phyloP scores from a whole-genome alignment of 2,113 vertebrate species.

The Semicossyphus pulcher region DNA sequence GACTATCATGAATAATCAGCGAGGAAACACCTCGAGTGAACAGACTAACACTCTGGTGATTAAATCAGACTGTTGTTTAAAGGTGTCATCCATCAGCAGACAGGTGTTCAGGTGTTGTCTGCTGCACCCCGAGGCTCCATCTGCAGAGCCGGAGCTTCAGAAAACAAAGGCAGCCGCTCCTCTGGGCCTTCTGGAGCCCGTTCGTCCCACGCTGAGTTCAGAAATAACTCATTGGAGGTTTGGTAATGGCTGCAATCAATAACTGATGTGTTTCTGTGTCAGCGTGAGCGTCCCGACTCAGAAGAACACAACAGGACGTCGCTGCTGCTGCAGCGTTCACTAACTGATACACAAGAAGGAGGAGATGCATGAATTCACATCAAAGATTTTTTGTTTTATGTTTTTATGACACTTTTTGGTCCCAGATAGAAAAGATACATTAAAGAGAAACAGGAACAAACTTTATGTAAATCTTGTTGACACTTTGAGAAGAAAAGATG shows the following conservation, averaged over 20 bases:
- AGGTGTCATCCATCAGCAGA: conserved; percentile 60
- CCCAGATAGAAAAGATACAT: no score
- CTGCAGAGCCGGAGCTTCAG: conserved; percentile 34
- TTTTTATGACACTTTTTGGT: neutral
- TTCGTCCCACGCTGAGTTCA: conserved; percentile 48
- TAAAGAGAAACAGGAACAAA: no score
- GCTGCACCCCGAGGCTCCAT: conserved; percentile 52
- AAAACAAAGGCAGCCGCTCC: conserved; percentile 42
- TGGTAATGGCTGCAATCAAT: conserved; percentile 70
- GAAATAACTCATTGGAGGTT: conserved; percentile 59
- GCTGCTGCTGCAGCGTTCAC: neutral
- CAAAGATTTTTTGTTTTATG: neutral
- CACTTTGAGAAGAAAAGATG: no score
- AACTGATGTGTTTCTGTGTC: conserved; percentile 58
- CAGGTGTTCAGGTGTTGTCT: conserved; percentile 67
- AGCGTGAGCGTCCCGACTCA: conserved; percentile 14
- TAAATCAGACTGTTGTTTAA: conserved; percentile 49
- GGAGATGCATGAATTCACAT: neutral
- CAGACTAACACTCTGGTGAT: conserved; percentile 30
- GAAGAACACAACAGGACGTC: conserved; percentile 10
- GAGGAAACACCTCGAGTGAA: neutral
- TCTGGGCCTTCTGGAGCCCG: conserved; percentile 48
- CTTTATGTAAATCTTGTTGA: no score
- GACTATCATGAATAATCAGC: neutral
- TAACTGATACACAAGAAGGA: neutral